A percentile compares a stretch with the other conserved stretches of the same genome.
Conservation (phyloP, 2,113 vertebrate species). For the Nanorana parkeri region DNA sequence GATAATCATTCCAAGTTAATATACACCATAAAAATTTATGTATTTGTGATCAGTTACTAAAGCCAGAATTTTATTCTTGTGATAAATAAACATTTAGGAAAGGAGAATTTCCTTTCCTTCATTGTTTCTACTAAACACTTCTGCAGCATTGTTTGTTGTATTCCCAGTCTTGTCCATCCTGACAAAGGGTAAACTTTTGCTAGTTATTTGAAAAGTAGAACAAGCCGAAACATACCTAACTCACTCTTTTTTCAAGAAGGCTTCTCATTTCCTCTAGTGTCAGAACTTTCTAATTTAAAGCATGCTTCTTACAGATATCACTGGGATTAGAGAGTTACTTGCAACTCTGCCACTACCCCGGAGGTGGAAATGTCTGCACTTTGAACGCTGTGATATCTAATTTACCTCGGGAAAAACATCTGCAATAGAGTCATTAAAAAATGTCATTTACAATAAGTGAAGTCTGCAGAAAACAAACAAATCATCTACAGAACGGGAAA, state of each 20-base stretch:
- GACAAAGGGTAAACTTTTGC: no score
- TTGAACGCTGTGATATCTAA: slow-evolving; percentile 55
- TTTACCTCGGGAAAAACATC: slow-evolving; percentile 63
- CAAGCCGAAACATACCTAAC: not conserved
- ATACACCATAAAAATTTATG: no score
- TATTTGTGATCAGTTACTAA: no score
- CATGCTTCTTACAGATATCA: slow-evolving; percentile 55
- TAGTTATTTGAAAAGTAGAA: no score
- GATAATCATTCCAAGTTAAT: no score
- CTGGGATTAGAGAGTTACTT: slow-evolving; percentile 67
- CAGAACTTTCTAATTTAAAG: slow-evolving; percentile 59
- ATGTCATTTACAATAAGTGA: slow-evolving; percentile 65
- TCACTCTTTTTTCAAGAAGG: slow-evolving; percentile 26
- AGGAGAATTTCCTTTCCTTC: no score
- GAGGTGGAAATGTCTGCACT: slow-evolving; percentile 59
- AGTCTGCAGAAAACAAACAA: slow-evolving; percentile 62
- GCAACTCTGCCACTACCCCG: slow-evolving; percentile 61
- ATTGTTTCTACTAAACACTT: no score
- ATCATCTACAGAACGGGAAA: slow-evolving; percentile 55
- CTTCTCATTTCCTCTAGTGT: slow-evolving; percentile 61
- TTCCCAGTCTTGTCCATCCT: no score
- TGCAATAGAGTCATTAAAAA: slow-evolving; percentile 64
- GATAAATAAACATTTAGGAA: no score
- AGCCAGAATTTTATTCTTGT: no score
- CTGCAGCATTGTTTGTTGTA: no score